phyloP scores from a whole-genome alignment of 2,113 vertebrate species.

The Prionailurus bengalensis region DNA sequence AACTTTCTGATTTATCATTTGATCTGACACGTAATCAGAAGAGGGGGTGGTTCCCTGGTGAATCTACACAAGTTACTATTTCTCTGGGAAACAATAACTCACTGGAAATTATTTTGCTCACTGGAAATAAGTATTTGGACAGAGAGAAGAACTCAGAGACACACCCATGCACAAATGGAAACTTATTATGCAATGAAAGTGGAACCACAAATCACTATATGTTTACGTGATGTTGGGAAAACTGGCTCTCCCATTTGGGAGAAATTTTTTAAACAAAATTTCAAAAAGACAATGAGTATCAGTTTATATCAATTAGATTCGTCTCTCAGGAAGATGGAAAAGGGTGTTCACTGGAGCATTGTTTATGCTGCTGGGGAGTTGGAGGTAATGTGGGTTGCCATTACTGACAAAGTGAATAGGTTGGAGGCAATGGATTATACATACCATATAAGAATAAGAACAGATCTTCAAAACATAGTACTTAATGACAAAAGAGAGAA shows the following conservation, averaged over 20 bases:
- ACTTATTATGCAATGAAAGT: neutral
- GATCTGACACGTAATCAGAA: slow-evolving; percentile 4
- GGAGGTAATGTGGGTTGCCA: neutral
- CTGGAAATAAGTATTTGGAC: neutral
- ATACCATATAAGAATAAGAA: neutral
- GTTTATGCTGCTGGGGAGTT: neutral
- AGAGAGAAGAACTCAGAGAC: slow-evolving; percentile 15
- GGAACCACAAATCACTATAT: neutral
- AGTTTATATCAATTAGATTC: neutral
- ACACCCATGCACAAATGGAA: neutral
- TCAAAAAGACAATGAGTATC: neutral
- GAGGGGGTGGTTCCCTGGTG: neutral
- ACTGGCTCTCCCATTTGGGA: neutral
- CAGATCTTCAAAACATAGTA: neutral
- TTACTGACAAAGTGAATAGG: neutral
- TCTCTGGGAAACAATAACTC: neutral
- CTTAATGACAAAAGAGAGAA: neutral
- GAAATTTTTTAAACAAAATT: slow-evolving; percentile 40
- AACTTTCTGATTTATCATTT: slow-evolving; percentile 18
- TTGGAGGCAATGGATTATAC: neutral
- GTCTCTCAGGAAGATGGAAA: neutral
- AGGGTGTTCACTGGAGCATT: neutral
- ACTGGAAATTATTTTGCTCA: neutral
- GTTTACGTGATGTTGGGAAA: slow-evolving; percentile 35
- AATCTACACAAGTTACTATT: neutral